Evolutionary conservation across 2,113 vertebrate species (phyloP).

Genomic region (Columbina picui): DNA sequence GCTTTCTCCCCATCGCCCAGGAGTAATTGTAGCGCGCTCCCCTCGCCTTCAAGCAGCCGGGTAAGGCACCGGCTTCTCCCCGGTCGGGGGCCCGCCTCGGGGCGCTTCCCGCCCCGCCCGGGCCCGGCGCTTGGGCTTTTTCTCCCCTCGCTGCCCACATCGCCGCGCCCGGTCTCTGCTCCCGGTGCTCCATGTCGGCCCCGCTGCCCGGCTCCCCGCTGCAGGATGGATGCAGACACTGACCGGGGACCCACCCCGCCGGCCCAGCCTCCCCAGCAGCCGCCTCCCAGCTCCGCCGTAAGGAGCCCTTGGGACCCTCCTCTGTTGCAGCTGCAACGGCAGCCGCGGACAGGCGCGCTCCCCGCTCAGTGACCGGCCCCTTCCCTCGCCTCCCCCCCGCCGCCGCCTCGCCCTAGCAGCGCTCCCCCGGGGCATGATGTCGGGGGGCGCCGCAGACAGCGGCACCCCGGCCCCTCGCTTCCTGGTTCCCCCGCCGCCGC

Average conservation of each 20-base stretch:
- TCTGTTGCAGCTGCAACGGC: constrained; percentile 44
- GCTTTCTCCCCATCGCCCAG: not conserved
- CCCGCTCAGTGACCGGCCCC: constrained; percentile 4
- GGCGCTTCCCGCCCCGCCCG: not conserved
- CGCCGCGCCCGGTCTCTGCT: not conserved
- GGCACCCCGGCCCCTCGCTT: constrained; percentile 56
- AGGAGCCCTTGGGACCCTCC: constrained; percentile 67
- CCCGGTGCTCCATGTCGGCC: constrained; percentile 65
- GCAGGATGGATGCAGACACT: constrained; percentile 79
- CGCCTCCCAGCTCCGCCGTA: constrained; percentile 49
- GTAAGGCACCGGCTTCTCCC: not conserved
- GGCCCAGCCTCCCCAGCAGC: constrained; percentile 45
- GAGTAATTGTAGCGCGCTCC: not conserved
- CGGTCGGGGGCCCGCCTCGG: not conserved
- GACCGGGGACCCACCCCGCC: constrained; percentile 56
- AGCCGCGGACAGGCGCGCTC: constrained; percentile 50
- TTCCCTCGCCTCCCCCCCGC: not conserved
- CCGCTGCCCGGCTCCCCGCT: constrained; percentile 42
- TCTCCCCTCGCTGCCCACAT: not conserved
- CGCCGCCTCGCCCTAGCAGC: constrained; percentile 12
- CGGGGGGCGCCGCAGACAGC: constrained; percentile 65
- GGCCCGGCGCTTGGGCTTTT: not conserved
- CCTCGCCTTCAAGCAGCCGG: constrained; percentile 6
- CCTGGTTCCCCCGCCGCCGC: constrained; percentile 82
- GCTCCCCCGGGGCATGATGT: constrained; percentile 66